Base-by-base conservation (phyloP, 2,888 invertebrate species). In the Drosophila falleni region DNA sequence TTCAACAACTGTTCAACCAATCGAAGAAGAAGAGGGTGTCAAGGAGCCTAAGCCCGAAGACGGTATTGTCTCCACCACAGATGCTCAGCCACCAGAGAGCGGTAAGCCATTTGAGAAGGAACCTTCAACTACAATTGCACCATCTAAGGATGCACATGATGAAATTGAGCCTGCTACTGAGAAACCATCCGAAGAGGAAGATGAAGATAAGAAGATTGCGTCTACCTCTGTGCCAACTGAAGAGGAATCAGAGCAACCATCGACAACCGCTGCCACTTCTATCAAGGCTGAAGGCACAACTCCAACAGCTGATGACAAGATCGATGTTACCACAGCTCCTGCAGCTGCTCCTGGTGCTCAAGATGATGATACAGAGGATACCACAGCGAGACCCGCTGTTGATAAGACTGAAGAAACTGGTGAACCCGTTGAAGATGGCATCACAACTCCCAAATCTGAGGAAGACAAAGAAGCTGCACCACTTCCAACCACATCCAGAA, bases 361-460 rank as follows among this genome's bases (percentile, higher is more conserved):
- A 5, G 77, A 79, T 11, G 85, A 78, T 23, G 81, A 78, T 42
- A 65, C 72, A 10, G 78, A 84, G 62, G 73, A 61, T 16, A 51
- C 66, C n/a, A 71, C 76, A 9, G 44, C 15, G 1, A 37, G 26
- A 15, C 70, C 71, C 37, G 16, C 44, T 15, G 42, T 23, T 26
- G 87, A 80, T 15, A 71, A 80, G 10, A 63, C 70, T 16, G 72
- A 80, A 16, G 59, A 69, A 31, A 16, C 70, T 19, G 62, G 59
- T 6, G 13, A 53, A 29, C 39, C 15, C 4, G n/a, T 42, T 23
- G 46, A 42, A 1, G 72, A 54, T 42, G 37, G 16, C 8, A 23
- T 44, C 29, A 76, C 87, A n/a, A 68, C 78, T 23, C 44, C 71
- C 10, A 47, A 50, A 23, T 11, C 47, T 10, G 79, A 73, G 6